These are phyloP conservation scores for Steinernema khuongi DNA, from an alignment of 1,140 invertebrate species.

Conservation along the genomic window DNA sequence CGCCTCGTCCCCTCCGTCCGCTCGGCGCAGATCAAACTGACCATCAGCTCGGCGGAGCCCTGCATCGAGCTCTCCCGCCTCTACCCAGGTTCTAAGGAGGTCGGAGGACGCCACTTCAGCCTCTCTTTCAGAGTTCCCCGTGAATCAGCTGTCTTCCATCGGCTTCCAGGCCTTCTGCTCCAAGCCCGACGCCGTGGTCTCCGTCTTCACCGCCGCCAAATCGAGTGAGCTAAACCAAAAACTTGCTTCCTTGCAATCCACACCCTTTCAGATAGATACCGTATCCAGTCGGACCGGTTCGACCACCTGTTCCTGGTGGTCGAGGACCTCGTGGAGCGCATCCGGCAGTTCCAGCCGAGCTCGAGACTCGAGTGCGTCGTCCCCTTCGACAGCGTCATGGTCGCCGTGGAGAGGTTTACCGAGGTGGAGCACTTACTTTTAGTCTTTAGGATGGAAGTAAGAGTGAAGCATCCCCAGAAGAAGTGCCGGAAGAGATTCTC, in stretches of 20 bases:
- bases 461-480: too few species aligned
- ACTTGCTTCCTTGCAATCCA: neutral
- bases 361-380: neutral
- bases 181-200: conserved; percentile 20
- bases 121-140: conserved; percentile 18
- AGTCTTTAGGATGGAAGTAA: too few species aligned
- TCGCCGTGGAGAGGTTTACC: neutral
- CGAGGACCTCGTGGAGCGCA: conserved; percentile 19
- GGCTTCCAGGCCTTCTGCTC: conserved; percentile 22
- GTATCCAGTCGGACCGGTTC: conserved; percentile 29
- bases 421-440: neutral
- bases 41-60: conserved; percentile 6
- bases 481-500: too few species aligned
- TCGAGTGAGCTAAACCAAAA: conserved; percentile 20
- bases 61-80: conserved; percentile 19
- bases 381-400: neutral
- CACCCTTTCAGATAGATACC: conserved; percentile 25
- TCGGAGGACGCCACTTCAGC: neutral
- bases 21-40: conserved; percentile 26
- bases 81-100: conserved; percentile 15
- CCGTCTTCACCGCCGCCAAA: conserved; percentile 29
- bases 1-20: conserved; percentile 15
- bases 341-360: neutral
- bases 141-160: conserved; percentile 22
- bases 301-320: conserved; percentile 18